A percentile compares a stretch with the other conserved stretches of the same genome.
phyloP scores from a whole-genome alignment of 2,888 invertebrate genomes.

The Morpho achilles region DNA sequence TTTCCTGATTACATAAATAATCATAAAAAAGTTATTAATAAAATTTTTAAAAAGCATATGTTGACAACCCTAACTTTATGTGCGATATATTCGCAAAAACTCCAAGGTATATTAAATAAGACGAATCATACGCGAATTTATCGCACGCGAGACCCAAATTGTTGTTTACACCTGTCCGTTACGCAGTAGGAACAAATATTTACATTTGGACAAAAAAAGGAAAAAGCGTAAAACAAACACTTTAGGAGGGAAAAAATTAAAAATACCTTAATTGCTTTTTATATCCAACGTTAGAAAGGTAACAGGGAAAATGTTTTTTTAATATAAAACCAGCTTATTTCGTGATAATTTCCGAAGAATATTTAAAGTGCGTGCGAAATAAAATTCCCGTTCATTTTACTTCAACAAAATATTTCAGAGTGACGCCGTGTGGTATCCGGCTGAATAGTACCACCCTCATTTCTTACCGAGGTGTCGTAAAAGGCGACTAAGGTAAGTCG shows the following conservation, averaged over 20 bases:
- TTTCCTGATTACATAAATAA: too few relatives aligned
- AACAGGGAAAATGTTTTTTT: slow-evolving; percentile 2
- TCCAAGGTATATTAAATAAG: slow-evolving; percentile 19
- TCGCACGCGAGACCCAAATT: slow-evolving; percentile 17
- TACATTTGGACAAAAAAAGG: not conserved
- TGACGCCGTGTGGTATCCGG: too few relatives aligned
- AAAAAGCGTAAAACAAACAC: slow-evolving; percentile 6
- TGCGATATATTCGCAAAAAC: slow-evolving; percentile 10
- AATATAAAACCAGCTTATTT: too few relatives aligned
- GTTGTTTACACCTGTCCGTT: slow-evolving; percentile 20
- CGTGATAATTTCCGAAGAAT: too few relatives aligned
- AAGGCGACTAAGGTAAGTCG: too few relatives aligned
- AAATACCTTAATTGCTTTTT: not conserved
- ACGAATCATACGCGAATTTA: slow-evolving; percentile 23
- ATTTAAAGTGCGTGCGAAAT: too few relatives aligned
- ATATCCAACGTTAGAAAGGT: not conserved
- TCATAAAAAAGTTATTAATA: too few relatives aligned
- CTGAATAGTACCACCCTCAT: too few relatives aligned
- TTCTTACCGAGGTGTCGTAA: too few relatives aligned
- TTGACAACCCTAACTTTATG: not conserved
- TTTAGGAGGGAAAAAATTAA: slow-evolving; percentile 5
- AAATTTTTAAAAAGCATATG: too few relatives aligned
- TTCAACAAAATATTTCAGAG: too few relatives aligned
- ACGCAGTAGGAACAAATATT: not conserved
- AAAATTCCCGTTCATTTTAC: too few relatives aligned